Conservation (phyloP, 2,797 vertebrate species). For the Peromyscus eremicus region DNA sequence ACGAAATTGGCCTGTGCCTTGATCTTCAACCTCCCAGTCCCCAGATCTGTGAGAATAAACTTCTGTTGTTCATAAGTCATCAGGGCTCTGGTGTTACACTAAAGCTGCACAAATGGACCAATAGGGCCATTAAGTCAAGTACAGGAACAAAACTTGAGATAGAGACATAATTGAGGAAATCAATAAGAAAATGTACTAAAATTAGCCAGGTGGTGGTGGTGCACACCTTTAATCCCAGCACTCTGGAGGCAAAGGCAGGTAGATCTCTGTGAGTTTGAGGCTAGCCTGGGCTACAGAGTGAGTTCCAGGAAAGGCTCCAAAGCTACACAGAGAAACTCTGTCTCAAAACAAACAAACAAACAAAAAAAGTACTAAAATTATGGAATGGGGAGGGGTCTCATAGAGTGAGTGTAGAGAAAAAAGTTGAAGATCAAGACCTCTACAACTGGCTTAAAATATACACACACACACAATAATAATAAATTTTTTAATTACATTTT, state of each 20-base stretch:
- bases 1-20: neutral
- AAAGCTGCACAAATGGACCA: neutral
- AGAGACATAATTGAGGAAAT: neutral
- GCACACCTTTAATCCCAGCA: too few species aligned
- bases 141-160: neutral
- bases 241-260: too few species aligned
- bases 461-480: neutral
- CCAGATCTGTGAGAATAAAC: neutral
- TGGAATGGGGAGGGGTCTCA: rapidly evolving
- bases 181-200: neutral
- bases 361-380: neutral
- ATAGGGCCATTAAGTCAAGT: neutral
- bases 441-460: neutral
- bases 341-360: too few species aligned
- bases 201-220: too few species aligned
- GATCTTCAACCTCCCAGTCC: neutral
- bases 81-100: neutral
- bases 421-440: neutral
- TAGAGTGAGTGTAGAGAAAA: neutral
- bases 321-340: too few species aligned
- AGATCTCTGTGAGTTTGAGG: too few species aligned
- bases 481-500: neutral
- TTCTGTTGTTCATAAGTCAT: neutral
- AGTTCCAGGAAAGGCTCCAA: too few species aligned
- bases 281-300: too few species aligned